Percentiles rank a stretch among this genome's conserved stretches.
Evolutionary conservation across 2,113 vertebrate species (phyloP).

Genomic region (Synodontis membranacea): DNA sequence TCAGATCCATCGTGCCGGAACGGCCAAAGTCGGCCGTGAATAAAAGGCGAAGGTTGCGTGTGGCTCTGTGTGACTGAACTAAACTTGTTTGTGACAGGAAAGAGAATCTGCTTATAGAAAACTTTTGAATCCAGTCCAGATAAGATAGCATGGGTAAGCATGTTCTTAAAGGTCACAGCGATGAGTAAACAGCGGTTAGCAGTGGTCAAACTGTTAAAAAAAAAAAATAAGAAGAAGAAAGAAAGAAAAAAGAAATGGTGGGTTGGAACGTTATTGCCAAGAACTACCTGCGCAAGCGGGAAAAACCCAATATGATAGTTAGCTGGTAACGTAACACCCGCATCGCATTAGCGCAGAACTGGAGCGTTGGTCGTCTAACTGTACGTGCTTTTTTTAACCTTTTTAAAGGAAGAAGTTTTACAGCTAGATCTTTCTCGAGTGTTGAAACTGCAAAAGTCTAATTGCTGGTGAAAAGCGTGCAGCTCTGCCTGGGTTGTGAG

Average conservation of each 20-base stretch:
- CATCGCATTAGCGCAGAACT: background rate
- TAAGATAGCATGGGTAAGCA: no score
- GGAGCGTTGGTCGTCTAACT: background rate
- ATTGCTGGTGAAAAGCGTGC: background rate
- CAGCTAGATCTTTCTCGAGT: background rate
- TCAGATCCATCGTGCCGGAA: background rate
- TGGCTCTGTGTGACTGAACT: background rate
- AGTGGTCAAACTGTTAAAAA: constrained; percentile 14
- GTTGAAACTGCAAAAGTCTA: background rate
- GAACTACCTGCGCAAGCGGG: background rate
- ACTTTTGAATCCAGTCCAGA: background rate
- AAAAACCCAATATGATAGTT: background rate
- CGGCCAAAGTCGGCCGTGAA: background rate
- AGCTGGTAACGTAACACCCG: background rate
- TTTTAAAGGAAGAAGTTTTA: background rate
- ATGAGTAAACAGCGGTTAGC: background rate
- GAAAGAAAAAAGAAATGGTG: background rate
- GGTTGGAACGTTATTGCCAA: background rate
- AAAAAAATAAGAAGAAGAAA: no score
- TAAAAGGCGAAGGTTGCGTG: background rate
- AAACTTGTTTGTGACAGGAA: background rate
- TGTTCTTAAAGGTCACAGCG: background rate
- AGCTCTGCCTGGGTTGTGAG: background rate
- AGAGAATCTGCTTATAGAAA: background rate
- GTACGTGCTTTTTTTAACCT: background rate